phyloP scores from a whole-genome alignment of 2,888 invertebrate species.

The Dicyrtoma fusca region DNA sequence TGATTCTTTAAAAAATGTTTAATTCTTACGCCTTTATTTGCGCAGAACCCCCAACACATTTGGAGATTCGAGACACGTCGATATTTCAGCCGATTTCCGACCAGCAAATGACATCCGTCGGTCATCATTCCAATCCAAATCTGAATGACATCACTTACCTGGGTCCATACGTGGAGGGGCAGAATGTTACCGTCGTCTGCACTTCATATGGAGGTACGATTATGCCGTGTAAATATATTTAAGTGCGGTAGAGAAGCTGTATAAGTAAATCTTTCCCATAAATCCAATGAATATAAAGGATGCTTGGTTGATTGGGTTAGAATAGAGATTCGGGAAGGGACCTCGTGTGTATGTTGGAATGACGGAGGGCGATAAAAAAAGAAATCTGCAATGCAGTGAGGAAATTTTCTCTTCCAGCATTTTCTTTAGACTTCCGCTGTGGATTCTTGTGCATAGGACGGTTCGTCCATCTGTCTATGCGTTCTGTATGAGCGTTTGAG shows the following conservation, averaged over 20 bases:
- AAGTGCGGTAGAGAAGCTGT: too few species aligned
- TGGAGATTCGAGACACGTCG: slow-evolving; percentile 55
- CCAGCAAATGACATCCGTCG: slow-evolving; percentile 46
- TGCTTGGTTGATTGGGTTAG: too few species aligned
- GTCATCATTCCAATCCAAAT: slow-evolving; percentile 40
- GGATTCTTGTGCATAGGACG: background rate
- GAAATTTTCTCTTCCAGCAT: slow-evolving; percentile 39
- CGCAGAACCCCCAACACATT: slow-evolving; percentile 52
- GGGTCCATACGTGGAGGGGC: slow-evolving; percentile 59
- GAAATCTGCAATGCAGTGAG: slow-evolving; percentile 54
- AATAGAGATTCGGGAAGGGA: background rate
- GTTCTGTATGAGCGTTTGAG: background rate
- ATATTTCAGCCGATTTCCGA: slow-evolving; percentile 54
- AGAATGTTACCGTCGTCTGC: slow-evolving; percentile 58
- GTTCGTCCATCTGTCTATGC: background rate
- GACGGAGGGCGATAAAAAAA: slow-evolving; percentile 9
- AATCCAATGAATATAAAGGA: too few species aligned
- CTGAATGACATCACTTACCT: slow-evolving; percentile 51
- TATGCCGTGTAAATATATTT: background rate
- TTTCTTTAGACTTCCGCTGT: slow-evolving; percentile 32
- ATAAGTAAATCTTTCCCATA: too few species aligned
- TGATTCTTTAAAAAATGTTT: too few species aligned
- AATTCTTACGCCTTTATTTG: too few species aligned
- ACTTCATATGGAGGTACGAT: slow-evolving; percentile 58
- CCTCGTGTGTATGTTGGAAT: slow-evolving; percentile 15